Percentiles rank a stretch among this genome's conserved stretches.
Evolutionary conservation across 1,140 invertebrate genomes (phyloP).

Genomic region (Panonychus citri): DNA sequence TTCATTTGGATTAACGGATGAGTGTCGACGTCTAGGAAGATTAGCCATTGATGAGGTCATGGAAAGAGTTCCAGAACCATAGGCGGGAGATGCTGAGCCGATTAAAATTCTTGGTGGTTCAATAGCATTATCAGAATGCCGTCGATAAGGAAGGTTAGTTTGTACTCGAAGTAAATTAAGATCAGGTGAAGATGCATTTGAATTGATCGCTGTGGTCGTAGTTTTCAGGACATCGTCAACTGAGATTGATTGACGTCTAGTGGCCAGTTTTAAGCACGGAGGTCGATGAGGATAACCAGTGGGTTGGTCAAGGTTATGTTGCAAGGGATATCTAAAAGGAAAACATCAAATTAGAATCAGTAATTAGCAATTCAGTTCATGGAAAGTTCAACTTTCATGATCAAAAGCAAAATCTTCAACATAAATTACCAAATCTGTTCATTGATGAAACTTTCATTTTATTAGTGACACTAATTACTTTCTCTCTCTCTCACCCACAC

Average conservation of each 20-base stretch:
- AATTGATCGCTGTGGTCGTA: constrained; percentile 19
- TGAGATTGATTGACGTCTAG: constrained; percentile 16
- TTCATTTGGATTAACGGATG: constrained; percentile 65
- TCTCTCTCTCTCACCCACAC: no score
- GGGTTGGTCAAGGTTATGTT: neutral
- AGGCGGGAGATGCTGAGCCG: constrained; percentile 19
- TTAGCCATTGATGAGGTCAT: constrained; percentile 44
- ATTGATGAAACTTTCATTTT: no score
- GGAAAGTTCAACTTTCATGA: no score
- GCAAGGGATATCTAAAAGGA: neutral
- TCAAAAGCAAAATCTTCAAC: no score
- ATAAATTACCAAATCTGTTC: no score
- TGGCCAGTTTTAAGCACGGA: constrained; percentile 15
- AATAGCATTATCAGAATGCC: constrained; percentile 68
- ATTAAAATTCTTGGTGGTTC: constrained; percentile 44
- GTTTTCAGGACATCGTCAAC: constrained; percentile 17
- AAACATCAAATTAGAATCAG: neutral
- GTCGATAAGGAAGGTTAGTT: constrained; percentile 44
- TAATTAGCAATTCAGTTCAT: no score
- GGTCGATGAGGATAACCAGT: constrained; percentile 16
- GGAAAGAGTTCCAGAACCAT: constrained; percentile 33
- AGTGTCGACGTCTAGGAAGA: constrained; percentile 57
- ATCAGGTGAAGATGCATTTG: constrained; percentile 48
- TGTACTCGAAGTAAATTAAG: constrained; percentile 61
- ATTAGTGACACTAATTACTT: no score